A percentile compares a stretch with the other conserved stretches of the same genome.
phyloP scores from a whole-genome alignment of 2,888 invertebrate genomes.

The Aporophyla nigra region DNA sequence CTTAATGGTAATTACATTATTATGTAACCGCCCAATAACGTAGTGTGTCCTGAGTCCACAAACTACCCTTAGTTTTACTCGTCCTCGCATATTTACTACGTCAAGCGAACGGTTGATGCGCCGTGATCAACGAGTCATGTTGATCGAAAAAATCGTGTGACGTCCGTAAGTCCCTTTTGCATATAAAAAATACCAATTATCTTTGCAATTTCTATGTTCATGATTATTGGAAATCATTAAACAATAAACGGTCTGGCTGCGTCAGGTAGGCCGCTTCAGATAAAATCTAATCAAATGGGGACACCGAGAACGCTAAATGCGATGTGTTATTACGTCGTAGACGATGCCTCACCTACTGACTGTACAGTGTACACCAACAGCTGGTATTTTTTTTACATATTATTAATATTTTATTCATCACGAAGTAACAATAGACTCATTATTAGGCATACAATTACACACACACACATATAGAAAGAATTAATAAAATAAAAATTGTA shows the following conservation, averaged over 20 bases:
- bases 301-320: background rate
- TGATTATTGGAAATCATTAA: background rate
- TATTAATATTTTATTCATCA: no score
- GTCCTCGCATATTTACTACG: background rate
- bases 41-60: background rate
- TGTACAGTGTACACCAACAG: background rate
- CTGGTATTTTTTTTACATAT: no score
- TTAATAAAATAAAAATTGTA: no score
- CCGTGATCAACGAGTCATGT: background rate
- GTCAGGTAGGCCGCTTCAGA: background rate
- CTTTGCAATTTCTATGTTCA: background rate
- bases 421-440: no score
- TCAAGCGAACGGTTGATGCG: background rate
- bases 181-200: background rate
- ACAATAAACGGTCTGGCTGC: background rate
- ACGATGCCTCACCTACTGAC: background rate
- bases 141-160: background rate
- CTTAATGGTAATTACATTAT: constrained; percentile 31
- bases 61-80: background rate
- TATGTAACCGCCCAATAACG: background rate
- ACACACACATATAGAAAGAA: no score
- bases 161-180: background rate
- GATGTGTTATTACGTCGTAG: constrained; percentile 1
- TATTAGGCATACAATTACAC: no score
- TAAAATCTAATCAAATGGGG: constrained; percentile 32